Evolutionary conservation across 2,888 invertebrate species (phyloP).

Genomic region (Acrocyrtus sp.): DNA sequence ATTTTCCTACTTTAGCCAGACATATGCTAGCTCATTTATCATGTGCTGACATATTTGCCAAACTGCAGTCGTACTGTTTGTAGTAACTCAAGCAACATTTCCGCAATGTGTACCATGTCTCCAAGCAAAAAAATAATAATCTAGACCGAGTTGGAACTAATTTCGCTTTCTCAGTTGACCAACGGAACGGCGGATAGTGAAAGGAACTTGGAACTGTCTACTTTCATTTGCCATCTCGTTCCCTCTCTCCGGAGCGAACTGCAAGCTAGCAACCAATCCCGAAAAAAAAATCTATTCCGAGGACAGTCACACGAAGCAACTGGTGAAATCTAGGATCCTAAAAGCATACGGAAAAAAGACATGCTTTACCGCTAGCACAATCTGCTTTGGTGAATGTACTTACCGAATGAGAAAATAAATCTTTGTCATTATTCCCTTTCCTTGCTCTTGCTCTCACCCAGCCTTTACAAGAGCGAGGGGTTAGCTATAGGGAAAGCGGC

Average conservation of each 20-base stretch:
- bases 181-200: neutral
- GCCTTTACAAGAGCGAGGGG: no score
- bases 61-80: no score
- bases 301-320: constrained; percentile 25
- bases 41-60: no score
- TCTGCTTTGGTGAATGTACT: constrained; percentile 38
- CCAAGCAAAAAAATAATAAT: constrained; percentile 6
- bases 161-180: constrained; percentile 13
- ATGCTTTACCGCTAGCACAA: constrained; percentile 28
- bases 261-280: no score
- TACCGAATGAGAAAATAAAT: constrained; percentile 46
- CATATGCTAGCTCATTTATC: no score
- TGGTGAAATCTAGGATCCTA: constrained; percentile 22
- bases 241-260: no score
- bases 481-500: neutral
- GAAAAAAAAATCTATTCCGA: no score
- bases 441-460: no score
- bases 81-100: no score
- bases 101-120: no score
- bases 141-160: neutral
- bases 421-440: constrained; percentile 44
- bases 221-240: no score
- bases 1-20: no score
- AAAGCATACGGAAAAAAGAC: constrained; percentile 12
- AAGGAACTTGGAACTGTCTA: neutral